Base-by-base conservation (phyloP, 2,113 vertebrate genomes). In the Oncorhynchus kisutch region DNA sequence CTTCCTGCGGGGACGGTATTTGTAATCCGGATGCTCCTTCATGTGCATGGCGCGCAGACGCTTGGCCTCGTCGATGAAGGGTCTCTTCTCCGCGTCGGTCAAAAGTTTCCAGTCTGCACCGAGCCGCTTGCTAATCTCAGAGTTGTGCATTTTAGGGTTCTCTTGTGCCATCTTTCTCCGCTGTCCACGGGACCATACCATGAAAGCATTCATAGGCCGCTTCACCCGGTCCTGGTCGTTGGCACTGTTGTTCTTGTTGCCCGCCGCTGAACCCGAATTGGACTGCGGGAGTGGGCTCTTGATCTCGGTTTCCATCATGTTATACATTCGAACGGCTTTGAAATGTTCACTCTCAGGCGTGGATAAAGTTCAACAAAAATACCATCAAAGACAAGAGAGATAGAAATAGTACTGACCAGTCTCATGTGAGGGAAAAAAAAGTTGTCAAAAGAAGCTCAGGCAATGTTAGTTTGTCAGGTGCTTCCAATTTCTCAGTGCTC, bases 1-100 rank as follows among this genome's bases (percentile, higher is more conserved):
- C 95, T 99, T 99, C 87, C 98, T 94, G 79, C 97, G 95, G 77
- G 98, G 98, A 91, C 98, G 95, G 94, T 99, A 99, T 94, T 99
- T 99, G 90, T 99, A 99, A 96, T 99, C 97, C 95, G 97, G 97
- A 73, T 99, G 96, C 85, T 99, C 98, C 93, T 99, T 99, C 97
- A 99, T 99, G 93, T 99, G 98, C 91, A 99, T 95, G 0, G 97
- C 98, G 75, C 98, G 93, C 79, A 99, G 93, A 7, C 97, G 91
- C 90, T 99, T 99, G 88, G 98, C 97, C 90, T 99, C 98, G 88
- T 99, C 98, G 84, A 99, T 99, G 93, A 98, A 99, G 18, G 98
- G 97, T 73, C 98, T 93, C 90, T 99, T 99, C 84, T 99, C 98
- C 0, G 96, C 94, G 86, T 99, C 97, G 51, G 95, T 97, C 81